Percentiles rank a stretch among this genome's conserved stretches.
Conservation (phyloP, 2,888 invertebrate genomes). For the Bombylius major region DNA sequence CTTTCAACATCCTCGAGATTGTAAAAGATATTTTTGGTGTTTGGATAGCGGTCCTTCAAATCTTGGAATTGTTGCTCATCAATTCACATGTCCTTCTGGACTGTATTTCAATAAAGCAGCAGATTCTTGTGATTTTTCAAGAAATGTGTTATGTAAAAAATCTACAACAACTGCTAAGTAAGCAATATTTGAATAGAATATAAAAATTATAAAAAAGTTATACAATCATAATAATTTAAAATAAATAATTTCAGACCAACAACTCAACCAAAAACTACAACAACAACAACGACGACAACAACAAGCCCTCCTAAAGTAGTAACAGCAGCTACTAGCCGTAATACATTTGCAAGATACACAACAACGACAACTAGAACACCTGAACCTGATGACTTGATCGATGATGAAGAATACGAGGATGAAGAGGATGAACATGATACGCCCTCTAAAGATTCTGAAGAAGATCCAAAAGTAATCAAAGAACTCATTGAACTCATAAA, state of each 20-base stretch:
- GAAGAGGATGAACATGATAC: conserved; percentile 36
- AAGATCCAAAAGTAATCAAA: conserved; percentile 52
- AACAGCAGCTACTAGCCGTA: conserved; percentile 37
- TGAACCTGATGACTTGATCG: conserved; percentile 34
- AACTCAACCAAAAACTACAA: conserved; percentile 26
- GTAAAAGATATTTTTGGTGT: conserved; percentile 93
- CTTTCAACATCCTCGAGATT: conserved; percentile 81
- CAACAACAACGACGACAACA: conserved; percentile 27
- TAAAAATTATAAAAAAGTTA: not conserved
- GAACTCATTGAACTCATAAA: conserved; percentile 72
- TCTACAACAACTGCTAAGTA: conserved; percentile 41
- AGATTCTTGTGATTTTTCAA: conserved; percentile 83
- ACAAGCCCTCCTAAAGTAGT: conserved; percentile 28
- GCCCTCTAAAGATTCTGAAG: conserved; percentile 27
- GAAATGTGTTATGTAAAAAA: conserved; percentile 70
- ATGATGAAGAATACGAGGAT: conserved; percentile 38
- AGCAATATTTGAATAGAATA: conserved; percentile 3
- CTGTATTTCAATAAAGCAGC: conserved; percentile 83
- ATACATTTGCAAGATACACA: conserved; percentile 28
- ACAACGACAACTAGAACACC: conserved; percentile 34
- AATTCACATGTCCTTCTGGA: conserved; percentile 86
- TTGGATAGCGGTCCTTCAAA: conserved; percentile 79
- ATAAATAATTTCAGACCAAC: conserved; percentile 30
- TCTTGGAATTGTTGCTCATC: conserved; percentile 80
- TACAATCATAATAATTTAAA: not conserved